These are phyloP conservation scores for Aurelia aurita complex sp. Pacific DNA, from an alignment of 30 jellyfish, hydroid and myxozoan species.

Conservation along the genomic window DNA sequence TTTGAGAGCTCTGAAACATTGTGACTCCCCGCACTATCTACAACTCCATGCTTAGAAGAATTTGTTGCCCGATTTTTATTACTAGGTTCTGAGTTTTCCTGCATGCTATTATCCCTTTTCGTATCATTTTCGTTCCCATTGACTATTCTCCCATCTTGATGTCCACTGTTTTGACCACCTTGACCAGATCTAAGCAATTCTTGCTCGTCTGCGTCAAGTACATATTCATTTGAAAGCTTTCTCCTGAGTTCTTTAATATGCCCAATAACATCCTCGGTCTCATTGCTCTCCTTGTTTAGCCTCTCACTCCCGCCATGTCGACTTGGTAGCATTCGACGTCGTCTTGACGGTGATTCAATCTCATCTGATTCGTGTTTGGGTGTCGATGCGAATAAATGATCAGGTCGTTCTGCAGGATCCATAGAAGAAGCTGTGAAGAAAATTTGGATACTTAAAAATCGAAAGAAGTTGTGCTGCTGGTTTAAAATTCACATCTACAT, in stretches of 20 bases:
- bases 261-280: slow-evolving; percentile 44
- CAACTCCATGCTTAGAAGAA: too few species aligned
- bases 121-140: not conserved
- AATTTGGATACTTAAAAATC: not conserved
- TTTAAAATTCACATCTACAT: too few species aligned
- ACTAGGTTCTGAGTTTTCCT: not conserved
- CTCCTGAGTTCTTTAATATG: slow-evolving; percentile 36
- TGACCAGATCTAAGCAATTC: not conserved
- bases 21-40: not conserved
- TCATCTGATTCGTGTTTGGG: slow-evolving; percentile 26
- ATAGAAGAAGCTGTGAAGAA: not conserved
- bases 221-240: slow-evolving; percentile 23
- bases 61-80: not conserved
- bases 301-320: slow-evolving; percentile 52
- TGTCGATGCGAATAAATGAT: slow-evolving; percentile 22
- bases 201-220: slow-evolving; percentile 5
- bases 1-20: not conserved
- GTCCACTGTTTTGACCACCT: not conserved
- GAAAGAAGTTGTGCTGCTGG: too few species aligned
- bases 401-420: slow-evolving; percentile 6
- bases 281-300: not conserved
- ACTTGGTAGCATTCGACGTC: slow-evolving; percentile 56
- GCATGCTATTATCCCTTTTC: not conserved
- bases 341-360: slow-evolving; percentile 39
- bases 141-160: not conserved